Base-by-base conservation (phyloP, 2,888 invertebrate genomes). In the Teleiodes luculella region DNA sequence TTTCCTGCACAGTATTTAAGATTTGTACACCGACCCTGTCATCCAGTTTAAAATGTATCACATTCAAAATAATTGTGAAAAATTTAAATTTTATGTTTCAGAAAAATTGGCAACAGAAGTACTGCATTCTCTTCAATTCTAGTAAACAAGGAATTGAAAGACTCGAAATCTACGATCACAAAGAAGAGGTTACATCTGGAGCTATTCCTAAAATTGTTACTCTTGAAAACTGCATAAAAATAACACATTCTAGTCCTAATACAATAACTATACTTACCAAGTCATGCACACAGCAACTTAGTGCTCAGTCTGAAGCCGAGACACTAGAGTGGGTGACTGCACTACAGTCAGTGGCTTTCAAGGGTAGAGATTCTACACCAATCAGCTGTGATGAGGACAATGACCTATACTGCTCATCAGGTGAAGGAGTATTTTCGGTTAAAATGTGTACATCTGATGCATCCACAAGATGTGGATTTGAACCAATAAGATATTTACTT, bases 141-240 rank as follows among this genome's bases (percentile, higher is more conserved):
- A 96, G 96, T 75, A 95, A 95, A 74, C 94, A 94, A 84, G 97
- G 97, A 24, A 94, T 96, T 63, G 95, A 95, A 74, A 91, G 97
- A 43, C 88, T 97, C 54, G 97, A 97, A 91, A 93, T 97, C 62
- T 96, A 94, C 78, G 97, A 97, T 66, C 93, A 91, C 69, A 93
- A 94, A 78, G 95, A 95, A 62, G 95, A 95, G 72, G 91, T 91
- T 16, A 82, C 91, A 57, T 74, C 90, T 58, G 85, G 87, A 65
- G 92, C 91, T 64, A 91, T 93, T 68, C 92, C 94, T 31, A 93
- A 93, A 75, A 96, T 96, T 57, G 93, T 97, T 59, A 95, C 96
- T 0, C 90, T 97, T 52, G 96, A 96, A 85, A 95, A 96, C 76
- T 96, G 96, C 78, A 93, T 96, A 39, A 97, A 97, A 91, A 96